Percentiles rank a stretch among this genome's conserved stretches.
Conservation (phyloP, 2,113 vertebrate species). For the Saccopteryx leptura region DNA sequence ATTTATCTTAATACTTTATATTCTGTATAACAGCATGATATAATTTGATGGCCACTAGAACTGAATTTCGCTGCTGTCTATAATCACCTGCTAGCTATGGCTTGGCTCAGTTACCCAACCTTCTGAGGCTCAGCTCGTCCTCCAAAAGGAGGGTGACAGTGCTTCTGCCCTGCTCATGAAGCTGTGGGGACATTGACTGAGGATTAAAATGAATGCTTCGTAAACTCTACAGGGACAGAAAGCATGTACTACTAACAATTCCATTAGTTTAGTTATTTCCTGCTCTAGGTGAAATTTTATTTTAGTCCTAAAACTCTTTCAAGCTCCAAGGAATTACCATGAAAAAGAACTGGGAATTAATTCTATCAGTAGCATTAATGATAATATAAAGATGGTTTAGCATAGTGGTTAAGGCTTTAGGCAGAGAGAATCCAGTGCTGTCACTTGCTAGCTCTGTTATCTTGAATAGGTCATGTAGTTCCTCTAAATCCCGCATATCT, state of each 20-base stretch:
- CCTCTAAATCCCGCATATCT: conserved; percentile 22
- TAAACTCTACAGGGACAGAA: neutral
- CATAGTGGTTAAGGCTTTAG: neutral
- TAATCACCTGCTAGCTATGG: neutral
- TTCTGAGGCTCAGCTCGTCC: neutral
- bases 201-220: neutral
- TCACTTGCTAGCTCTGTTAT: neutral
- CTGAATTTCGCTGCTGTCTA: neutral
- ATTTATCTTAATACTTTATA: conserved; percentile 18
- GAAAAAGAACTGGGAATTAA: neutral
- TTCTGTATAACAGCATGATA: neutral
- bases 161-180: neutral
- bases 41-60: neutral
- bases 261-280: conserved; percentile 5
- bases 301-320: conserved; percentile 52
- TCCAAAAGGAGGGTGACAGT: neutral
- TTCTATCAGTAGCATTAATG: neutral
- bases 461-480: neutral
- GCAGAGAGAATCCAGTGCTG: neutral
- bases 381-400: neutral
- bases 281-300: neutral
- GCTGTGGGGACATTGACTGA: neutral
- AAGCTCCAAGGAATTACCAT: neutral
- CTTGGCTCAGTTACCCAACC: neutral
- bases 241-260: neutral